phyloP scores from a whole-genome alignment of 2,113 vertebrate species.

The Perccottus glenii region DNA sequence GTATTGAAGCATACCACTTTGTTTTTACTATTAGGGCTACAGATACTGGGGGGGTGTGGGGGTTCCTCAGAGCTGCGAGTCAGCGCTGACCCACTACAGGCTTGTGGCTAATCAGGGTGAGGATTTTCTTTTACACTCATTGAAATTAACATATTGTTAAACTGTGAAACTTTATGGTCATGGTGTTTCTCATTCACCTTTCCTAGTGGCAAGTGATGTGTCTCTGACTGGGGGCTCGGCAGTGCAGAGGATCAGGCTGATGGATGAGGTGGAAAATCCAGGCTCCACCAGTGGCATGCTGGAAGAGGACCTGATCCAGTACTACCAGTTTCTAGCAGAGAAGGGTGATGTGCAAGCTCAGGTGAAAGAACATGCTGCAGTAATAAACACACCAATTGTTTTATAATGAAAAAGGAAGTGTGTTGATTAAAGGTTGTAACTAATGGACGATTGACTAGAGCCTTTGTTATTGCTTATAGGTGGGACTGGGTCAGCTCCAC shows the following conservation, averaged over 20 bases:
- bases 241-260: constrained; percentile 92
- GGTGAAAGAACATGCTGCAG: constrained; percentile 67
- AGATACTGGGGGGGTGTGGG: constrained; percentile 97
- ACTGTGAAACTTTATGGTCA: neutral
- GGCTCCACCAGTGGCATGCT: constrained; percentile 96
- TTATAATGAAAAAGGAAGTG: neutral
- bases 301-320: constrained; percentile 98
- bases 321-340: constrained; percentile 98
- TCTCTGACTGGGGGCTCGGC: constrained; percentile 94
- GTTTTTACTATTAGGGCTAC: constrained; percentile 84
- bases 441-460: neutral
- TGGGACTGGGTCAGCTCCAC: constrained; percentile 96
- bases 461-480: constrained; percentile 72
- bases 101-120: constrained; percentile 96
- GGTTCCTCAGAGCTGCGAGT: constrained; percentile 97
- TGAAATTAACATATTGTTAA: neutral
- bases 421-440: neutral
- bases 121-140: neutral
- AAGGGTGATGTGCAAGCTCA: constrained; percentile 99
- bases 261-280: constrained; percentile 95
- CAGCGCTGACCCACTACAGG: constrained; percentile 94
- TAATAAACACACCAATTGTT: neutral
- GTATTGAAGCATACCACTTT: neutral
- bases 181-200: neutral
- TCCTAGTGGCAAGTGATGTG: constrained; percentile 93